Conservation (phyloP, 92 coral and sea anemone genomes). For the Heliopora coerulea region DNA sequence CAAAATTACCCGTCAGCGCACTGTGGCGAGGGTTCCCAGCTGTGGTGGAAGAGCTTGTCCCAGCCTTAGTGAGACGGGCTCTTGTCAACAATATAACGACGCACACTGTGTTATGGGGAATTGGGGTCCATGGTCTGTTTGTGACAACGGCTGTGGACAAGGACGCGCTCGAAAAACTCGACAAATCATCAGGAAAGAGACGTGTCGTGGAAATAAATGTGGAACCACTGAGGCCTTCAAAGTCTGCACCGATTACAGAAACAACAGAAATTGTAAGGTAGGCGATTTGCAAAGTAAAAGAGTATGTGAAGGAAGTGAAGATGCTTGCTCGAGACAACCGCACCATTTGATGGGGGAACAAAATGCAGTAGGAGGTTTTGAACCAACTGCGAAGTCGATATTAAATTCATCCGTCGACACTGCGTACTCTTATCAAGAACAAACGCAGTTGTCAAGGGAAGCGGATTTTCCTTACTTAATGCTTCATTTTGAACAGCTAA, state of each 20-base stretch:
- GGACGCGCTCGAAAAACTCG: conserved; percentile 73
- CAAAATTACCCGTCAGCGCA: conserved; percentile 63
- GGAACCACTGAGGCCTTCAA: conserved; percentile 55
- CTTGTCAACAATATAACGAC: conserved; percentile 71
- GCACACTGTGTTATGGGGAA: conserved; percentile 73
- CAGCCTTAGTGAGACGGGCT: conserved; percentile 43
- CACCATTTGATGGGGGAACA: too few relatives aligned
- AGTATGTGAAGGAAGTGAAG: too few relatives aligned
- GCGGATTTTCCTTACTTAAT: too few relatives aligned
- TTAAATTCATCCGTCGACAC: too few relatives aligned
- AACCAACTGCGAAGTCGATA: too few relatives aligned
- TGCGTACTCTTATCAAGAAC: too few relatives aligned
- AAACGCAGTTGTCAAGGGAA: too few relatives aligned
- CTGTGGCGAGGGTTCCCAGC: conserved; percentile 48
- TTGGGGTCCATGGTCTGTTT: conserved; percentile 85
- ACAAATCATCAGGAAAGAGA: conserved; percentile 48
- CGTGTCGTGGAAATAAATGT: conserved; percentile 79
- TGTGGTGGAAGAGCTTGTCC: conserved; percentile 82
- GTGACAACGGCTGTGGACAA: conserved; percentile 76
- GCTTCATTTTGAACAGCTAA: too few relatives aligned
- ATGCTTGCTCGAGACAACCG: too few relatives aligned
- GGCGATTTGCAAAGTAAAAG: conserved; percentile 10
- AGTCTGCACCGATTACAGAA: conserved; percentile 59
- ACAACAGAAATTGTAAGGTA: conserved; percentile 82
- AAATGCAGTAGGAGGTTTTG: too few relatives aligned